Base-by-base conservation (phyloP, 2,888 invertebrate species). In the Scaeva pyrastri region DNA sequence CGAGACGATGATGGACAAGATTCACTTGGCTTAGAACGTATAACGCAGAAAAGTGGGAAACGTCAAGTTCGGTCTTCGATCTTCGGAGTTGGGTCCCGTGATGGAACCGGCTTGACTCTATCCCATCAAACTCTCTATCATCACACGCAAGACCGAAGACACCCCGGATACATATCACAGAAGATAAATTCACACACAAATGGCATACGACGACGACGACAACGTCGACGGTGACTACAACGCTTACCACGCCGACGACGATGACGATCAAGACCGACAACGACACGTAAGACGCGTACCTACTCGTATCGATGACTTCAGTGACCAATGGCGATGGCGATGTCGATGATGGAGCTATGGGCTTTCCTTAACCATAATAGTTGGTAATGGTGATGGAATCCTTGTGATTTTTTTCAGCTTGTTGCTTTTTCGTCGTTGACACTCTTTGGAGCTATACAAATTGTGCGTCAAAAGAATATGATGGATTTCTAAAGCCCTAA, bases 391-490 rank as follows among this genome's bases (percentile, higher is more conserved):
- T 76, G 80, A 80, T 82, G 82, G 82, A 86, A 86, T 78, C 86
- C 86, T 82, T 86, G 82, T 86, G 82, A 86, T 77, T 82, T 86
- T 77, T 77, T 75, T 71, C 77, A 71, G 68, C 77, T 73, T 64
- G 73, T 55, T 48, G 56, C 64, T 56, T 85, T 85, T 77, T 80
- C 72, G 72, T 48, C 56, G 81, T 70, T 74, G 82, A 82, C 75
- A 83, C 83, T 83, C 75, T 83, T 52, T 87, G 83, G 83, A 79
- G 87, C 87, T 83, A 50, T 87, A 87, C 87, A 83, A 87, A 87
- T 87, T 87, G 87, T 83, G 66, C 87, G 87, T 87, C 87, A 87
- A 83, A 68, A 66, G 79, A 78, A 83, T 87, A 87, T 87, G 87
- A 87, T 87, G 87, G 87, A 87, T 87, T 78, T 86, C 77, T 62